phyloP scores from a whole-genome alignment of 2,797 vertebrate genomes.

The Nyctibius grandis region DNA sequence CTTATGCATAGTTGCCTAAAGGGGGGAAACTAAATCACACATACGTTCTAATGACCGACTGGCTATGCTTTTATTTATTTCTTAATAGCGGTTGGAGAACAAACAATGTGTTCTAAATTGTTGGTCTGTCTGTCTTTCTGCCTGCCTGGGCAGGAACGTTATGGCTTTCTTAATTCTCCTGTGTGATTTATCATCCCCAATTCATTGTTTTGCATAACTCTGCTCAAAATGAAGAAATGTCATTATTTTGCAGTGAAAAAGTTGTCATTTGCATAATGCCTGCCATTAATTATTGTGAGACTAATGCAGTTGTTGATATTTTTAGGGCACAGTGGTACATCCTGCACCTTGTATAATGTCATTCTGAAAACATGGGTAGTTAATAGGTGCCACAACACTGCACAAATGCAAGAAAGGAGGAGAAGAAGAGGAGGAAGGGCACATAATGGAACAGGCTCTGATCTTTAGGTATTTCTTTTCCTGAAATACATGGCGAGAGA shows the following conservation, averaged over 20 bases:
- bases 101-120: slow-evolving; percentile 79
- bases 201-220: slow-evolving; percentile 85
- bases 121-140: slow-evolving; percentile 79
- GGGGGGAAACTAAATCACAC: slow-evolving; percentile 69
- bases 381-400: slow-evolving; percentile 81
- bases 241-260: slow-evolving; percentile 84
- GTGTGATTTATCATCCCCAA: slow-evolving; percentile 82
- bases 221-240: slow-evolving; percentile 85
- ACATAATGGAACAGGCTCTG: slow-evolving; percentile 73
- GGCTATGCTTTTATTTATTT: slow-evolving; percentile 75
- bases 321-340: slow-evolving; percentile 83
- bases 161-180: slow-evolving; percentile 80
- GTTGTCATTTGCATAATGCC: slow-evolving; percentile 87
- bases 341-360: slow-evolving; percentile 83
- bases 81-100: slow-evolving; percentile 73
- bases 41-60: slow-evolving; percentile 74
- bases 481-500: slow-evolving; percentile 71
- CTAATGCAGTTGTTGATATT: slow-evolving; percentile 86
- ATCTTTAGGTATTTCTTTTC: slow-evolving; percentile 72
- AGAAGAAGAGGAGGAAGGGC: slow-evolving; percentile 70
- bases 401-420: slow-evolving; percentile 67
- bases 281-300: slow-evolving; percentile 85
- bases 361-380: slow-evolving; percentile 79
- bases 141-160: slow-evolving; percentile 77
- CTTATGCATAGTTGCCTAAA: slow-evolving; percentile 76